phyloP scores from a whole-genome alignment of 2,888 invertebrate species.

The Germaria angustata region DNA sequence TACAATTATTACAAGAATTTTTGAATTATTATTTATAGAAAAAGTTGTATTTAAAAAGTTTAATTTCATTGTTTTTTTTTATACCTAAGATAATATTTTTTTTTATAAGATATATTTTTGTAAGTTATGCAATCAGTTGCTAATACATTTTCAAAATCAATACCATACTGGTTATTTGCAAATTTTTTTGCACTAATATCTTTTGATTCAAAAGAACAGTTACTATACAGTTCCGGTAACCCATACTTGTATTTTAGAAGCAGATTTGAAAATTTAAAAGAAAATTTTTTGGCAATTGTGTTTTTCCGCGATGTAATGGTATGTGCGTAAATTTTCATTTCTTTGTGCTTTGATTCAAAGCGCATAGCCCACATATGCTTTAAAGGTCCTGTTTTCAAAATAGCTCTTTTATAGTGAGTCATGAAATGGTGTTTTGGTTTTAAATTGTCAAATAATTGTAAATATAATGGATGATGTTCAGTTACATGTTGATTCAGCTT shows the following conservation, averaged over 20 bases:
- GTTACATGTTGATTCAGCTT: conserved; percentile 30
- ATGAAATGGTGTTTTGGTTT: conserved; percentile 63
- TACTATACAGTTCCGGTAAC: conserved; percentile 30
- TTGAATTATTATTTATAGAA: conserved; percentile 30
- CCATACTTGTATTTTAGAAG: conserved; percentile 1
- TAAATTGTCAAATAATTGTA: conserved; percentile 29
- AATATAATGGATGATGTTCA: conserved; percentile 56
- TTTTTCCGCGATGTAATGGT: conserved; percentile 31
- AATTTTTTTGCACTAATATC: not conserved
- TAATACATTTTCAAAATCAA: conserved; percentile 21
- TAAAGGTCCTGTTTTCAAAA: conserved; percentile 43
- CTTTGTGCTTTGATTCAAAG: conserved; percentile 52
- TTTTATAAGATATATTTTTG: conserved; percentile 15
- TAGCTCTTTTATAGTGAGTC: conserved; percentile 42
- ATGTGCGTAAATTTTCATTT: conserved; percentile 53
- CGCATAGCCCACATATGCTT: conserved; percentile 51
- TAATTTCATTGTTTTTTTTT: not conserved
- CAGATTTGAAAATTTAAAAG: conserved; percentile 24
- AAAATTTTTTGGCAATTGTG: conserved; percentile 20
- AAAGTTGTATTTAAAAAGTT: conserved; percentile 19
- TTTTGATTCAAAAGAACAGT: conserved; percentile 28
- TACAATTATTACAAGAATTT: conserved; percentile 24
- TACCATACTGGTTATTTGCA: not conserved
- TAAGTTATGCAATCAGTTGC: not conserved
- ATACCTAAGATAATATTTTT: not conserved